Percentiles rank a stretch among this genome's conserved stretches.
phyloP scores from a whole-genome alignment of 2,888 invertebrate genomes.

The Tetragnatha montana region DNA sequence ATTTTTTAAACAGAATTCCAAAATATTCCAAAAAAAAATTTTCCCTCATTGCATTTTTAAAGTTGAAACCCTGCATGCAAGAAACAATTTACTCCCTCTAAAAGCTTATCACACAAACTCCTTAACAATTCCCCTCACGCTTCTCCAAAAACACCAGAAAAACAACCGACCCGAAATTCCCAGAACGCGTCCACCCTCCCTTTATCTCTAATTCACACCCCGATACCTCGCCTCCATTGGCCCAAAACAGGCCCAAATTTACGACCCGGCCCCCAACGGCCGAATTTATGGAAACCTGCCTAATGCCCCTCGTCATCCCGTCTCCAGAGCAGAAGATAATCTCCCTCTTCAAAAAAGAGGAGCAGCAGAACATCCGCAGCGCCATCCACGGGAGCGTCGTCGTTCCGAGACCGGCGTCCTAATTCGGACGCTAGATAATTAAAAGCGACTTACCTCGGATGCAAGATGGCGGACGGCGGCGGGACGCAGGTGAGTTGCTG shows the following conservation, averaged over 20 bases:
- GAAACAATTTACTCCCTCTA: too few species aligned
- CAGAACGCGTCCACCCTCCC: neutral
- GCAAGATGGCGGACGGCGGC: conserved; percentile 56
- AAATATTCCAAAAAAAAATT: too few species aligned
- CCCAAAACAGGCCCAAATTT: neutral
- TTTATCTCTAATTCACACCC: neutral
- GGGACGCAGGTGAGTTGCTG: conserved; percentile 24
- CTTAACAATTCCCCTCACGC: too few species aligned
- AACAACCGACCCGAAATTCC: neutral
- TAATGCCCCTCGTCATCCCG: conserved; percentile 10
- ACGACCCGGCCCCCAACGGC: neutral
- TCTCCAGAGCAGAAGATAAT: conserved; percentile 13
- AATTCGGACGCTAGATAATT: conserved; percentile 55
- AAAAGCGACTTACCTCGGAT: conserved; percentile 13
- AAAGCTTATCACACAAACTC: too few species aligned
- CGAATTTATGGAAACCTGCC: neutral
- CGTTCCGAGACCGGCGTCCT: conserved; percentile 58
- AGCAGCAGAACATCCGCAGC: conserved; percentile 36
- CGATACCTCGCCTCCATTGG: neutral
- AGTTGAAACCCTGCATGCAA: too few species aligned
- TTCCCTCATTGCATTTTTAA: too few species aligned
- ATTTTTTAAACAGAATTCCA: too few species aligned
- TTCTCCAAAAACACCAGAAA: neutral
- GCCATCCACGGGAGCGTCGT: conserved; percentile 53
- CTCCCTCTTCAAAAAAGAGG: conserved; percentile 35